Evolutionary conservation across 2,888 invertebrate species (phyloP), one percentile per base, ranked within the genome.

Genomic region (Notocelia uddmanniana): DNA sequence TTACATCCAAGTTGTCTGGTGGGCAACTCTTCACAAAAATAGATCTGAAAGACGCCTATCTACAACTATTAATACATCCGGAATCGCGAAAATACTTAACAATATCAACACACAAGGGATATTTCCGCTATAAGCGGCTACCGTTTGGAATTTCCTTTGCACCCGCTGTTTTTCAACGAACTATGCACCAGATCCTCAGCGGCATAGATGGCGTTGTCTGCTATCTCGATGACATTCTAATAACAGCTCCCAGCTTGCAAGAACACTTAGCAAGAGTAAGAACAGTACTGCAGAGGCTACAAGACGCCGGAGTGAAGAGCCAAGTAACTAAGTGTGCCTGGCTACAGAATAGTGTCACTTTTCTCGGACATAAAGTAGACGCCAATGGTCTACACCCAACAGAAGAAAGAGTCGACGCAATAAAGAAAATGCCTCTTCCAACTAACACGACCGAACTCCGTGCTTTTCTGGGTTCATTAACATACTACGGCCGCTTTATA

Each of bases 291-390:
- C 62, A 62, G 23, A 48, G 31, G 15, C n/a, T 52, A n/a, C 19
- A 52, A 6, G 54, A 64, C n/a, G 64, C 64, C 8, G 64, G 64
- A 8, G 54, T 64, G 5, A 64, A 64, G 37, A 64, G 64, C 21
- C 64, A 64, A 52, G 26, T 37, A 21, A 52, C 31, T 9, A 64
- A 64, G 21, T 64, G 64, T 26, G 34, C 52, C 13, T 64, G 64
- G 64, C 15, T 64, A 50, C 63, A 64, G 18, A n/a, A 64, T 52
- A 64, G 54, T 11, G 64, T 52, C 2, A 64, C 48, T 2, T 64
- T 52, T 11, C 64, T 64, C 13, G 64, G 52, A 18, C 52, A 64
- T n/a, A 19, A 19, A 37, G 19, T 58, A 15, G 52, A 64, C 45
- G 45, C 19, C 15, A 26, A 52, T 8, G 64, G 64, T 9, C 13